These are phyloP conservation scores for Spodoptera littoralis DNA, from an alignment of 2,888 invertebrate genomes.

Conservation along the genomic window DNA sequence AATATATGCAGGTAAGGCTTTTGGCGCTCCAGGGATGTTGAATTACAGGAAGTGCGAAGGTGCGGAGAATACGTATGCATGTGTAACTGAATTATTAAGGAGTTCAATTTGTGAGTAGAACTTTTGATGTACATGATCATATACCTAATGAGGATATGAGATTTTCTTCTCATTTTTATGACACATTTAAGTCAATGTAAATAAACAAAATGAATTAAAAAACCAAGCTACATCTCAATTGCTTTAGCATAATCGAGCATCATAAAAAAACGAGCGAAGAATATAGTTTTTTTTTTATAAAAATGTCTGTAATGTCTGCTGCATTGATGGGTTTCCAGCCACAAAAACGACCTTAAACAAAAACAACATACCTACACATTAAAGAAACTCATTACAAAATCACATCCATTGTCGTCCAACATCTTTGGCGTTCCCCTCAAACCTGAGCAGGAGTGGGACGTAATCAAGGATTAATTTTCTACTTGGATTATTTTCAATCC, in stretches of 20 bases:
- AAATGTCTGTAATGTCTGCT: too few relatives aligned
- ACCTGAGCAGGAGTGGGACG: slow-evolving; percentile 76
- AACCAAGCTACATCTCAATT: too few relatives aligned
- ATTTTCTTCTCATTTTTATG: neutral
- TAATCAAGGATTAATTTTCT: slow-evolving; percentile 89
- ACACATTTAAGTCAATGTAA: too few relatives aligned
- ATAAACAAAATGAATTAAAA: too few relatives aligned
- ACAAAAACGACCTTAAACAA: neutral
- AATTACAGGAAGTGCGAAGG: slow-evolving; percentile 51
- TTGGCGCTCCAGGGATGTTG: slow-evolving; percentile 51
- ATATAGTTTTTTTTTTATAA: too few relatives aligned
- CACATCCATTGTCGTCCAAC: slow-evolving; percentile 56
- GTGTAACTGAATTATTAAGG: slow-evolving; percentile 39
- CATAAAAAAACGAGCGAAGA: too few relatives aligned
- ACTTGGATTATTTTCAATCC: slow-evolving; percentile 88
- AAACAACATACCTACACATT: neutral
- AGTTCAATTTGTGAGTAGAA: slow-evolving; percentile 19
- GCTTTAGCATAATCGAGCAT: too few relatives aligned
- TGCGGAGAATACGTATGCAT: slow-evolving; percentile 22
- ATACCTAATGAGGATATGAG: neutral
- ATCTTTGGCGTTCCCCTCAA: slow-evolving; percentile 67
- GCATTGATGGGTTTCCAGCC: neutral
- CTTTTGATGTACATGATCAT: slow-evolving; percentile 8
- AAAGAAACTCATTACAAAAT: slow-evolving; percentile 1
- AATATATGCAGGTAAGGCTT: slow-evolving; percentile 59